Conservation (phyloP, 2,113 vertebrate genomes). For the Heliornis fulica region DNA sequence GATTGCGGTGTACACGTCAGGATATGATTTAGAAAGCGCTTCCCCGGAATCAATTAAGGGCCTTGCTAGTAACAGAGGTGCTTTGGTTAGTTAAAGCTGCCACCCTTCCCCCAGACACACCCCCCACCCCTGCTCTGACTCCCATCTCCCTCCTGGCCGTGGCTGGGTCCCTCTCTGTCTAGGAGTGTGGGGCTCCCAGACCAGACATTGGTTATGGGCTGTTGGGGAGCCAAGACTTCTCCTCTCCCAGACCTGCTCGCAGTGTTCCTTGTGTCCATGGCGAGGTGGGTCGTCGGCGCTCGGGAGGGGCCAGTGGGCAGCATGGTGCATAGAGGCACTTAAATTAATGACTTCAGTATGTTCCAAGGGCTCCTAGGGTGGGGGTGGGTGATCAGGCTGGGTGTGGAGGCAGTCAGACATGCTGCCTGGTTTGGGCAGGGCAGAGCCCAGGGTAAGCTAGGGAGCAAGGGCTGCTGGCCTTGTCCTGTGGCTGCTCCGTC, state of each 20-base stretch:
- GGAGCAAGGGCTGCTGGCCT: not conserved
- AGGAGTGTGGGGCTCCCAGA: not conserved
- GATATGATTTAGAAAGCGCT: constrained; percentile 55
- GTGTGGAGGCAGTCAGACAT: accelerated
- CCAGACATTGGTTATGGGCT: not conserved
- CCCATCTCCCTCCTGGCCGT: not conserved
- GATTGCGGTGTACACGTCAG: not conserved
- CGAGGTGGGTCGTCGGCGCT: not conserved
- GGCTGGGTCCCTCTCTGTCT: not conserved
- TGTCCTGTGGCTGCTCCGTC: not conserved
- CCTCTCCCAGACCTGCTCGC: not conserved
- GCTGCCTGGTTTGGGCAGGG: not conserved
- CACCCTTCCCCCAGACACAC: not conserved
- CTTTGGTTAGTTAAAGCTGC: not conserved
- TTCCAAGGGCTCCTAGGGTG: not conserved
- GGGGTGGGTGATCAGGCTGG: not conserved
- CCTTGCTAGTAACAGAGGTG: not conserved
- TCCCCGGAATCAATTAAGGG: constrained; percentile 53
- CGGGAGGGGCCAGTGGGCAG: not conserved
- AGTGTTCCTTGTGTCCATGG: accelerated
- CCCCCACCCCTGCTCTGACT: not conserved
- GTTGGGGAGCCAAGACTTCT: not conserved
- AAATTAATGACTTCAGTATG: not conserved
- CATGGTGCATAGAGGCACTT: not conserved
- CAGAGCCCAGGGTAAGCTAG: not conserved